phyloP scores from a whole-genome alignment of 1,140 invertebrate species.

The Contarinia nasturtii region DNA sequence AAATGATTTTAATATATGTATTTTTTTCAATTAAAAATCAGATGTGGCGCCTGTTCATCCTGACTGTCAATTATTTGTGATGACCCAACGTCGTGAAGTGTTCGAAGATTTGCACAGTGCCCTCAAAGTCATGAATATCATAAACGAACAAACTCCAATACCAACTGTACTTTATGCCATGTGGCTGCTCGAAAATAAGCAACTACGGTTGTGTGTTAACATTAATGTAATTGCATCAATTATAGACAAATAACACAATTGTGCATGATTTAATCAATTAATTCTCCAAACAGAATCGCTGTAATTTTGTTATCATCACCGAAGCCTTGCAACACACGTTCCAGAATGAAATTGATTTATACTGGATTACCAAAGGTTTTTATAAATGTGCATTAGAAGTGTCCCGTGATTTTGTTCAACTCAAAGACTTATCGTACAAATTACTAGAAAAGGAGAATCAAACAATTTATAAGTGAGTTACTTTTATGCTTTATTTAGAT shows the following conservation, averaged over 20 bases:
- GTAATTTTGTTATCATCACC: constrained; percentile 41
- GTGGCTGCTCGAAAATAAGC: constrained; percentile 51
- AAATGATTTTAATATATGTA: not conserved
- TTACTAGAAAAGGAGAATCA: constrained; percentile 53
- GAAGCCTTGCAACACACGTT: constrained; percentile 29
- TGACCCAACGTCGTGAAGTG: constrained; percentile 45
- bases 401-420: constrained; percentile 36
- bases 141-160: constrained; percentile 32
- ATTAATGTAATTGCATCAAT: constrained; percentile 9
- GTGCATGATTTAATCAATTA: constrained; percentile 2
- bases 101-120: constrained; percentile 55
- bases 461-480: constrained; percentile 34
- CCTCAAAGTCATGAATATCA: constrained; percentile 40
- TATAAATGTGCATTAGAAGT: constrained; percentile 42
- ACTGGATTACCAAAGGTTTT: constrained; percentile 57
- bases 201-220: constrained; percentile 37
- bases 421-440: constrained; percentile 40
- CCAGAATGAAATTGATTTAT: constrained; percentile 45
- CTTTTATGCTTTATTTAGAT: not conserved
- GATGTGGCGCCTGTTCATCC: constrained; percentile 54
- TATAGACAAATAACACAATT: too few relatives aligned
- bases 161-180: constrained; percentile 47
- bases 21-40: constrained; percentile 9
- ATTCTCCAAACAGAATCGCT: constrained; percentile 24
- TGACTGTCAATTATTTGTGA: constrained; percentile 52